These are phyloP conservation scores for Phalacrocorax carbo DNA, from an alignment of 2,113 vertebrate species.

Conservation along the genomic window DNA sequence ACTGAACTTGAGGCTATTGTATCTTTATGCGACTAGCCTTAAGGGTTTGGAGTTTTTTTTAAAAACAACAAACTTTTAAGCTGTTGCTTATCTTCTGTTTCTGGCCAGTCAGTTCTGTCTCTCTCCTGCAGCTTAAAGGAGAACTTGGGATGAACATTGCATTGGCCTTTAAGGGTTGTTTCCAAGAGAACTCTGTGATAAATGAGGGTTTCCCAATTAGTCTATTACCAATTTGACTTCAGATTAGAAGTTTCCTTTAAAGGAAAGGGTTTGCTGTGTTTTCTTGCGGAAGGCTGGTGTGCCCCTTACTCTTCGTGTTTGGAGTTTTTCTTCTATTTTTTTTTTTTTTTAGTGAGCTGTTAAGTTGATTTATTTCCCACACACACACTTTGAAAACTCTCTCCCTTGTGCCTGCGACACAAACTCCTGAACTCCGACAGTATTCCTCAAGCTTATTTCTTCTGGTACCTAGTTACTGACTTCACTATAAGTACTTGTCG, in stretches of 20 bases:
- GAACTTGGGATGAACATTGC: not conserved
- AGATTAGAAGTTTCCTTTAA: not conserved
- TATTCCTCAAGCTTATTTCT: not conserved
- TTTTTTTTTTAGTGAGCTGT: not conserved
- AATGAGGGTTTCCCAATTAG: not conserved
- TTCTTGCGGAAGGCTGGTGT: not conserved
- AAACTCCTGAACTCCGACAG: not conserved
- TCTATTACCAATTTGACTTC: not conserved
- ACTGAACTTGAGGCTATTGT: not conserved
- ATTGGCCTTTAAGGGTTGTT: not conserved
- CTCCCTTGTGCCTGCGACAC: not conserved
- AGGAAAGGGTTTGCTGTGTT: not conserved
- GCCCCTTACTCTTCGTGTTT: not conserved
- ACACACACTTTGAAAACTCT: not conserved
- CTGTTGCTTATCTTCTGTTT: not conserved
- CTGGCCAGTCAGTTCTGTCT: not conserved
- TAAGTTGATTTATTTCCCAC: not conserved
- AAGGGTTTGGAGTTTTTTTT: not conserved
- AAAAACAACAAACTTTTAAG: not conserved
- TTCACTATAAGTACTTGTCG: not conserved
- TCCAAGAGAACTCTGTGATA: not conserved
- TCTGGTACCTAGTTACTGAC: not conserved
- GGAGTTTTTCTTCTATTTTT: not conserved
- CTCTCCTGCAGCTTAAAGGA: not conserved
- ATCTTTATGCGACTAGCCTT: not conserved